Evolutionary conservation across 2,888 invertebrate genomes (phyloP).

Genomic region (Crepidodera aurea): DNA sequence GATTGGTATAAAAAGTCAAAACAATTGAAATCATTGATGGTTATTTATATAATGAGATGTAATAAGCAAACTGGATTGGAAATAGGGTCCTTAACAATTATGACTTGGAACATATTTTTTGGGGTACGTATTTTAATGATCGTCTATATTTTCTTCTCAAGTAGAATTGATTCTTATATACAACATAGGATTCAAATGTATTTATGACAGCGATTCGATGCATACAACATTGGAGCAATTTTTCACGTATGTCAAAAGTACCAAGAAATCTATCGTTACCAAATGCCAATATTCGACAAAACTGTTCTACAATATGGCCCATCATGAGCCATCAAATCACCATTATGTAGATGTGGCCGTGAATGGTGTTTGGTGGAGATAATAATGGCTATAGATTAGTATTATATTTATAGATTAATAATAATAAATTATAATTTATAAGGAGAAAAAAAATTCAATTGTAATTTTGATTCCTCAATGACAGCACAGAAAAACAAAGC

Average conservation of each 20-base stretch:
- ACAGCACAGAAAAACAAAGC: no score
- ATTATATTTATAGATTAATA: no score
- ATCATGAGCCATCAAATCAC: no score
- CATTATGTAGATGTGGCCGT: no score
- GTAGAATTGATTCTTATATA: no score
- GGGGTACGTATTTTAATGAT: slow-evolving; percentile 3
- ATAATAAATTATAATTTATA: neutral
- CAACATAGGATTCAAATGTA: no score
- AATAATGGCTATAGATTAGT: no score
- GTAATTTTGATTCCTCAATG: neutral
- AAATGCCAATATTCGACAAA: neutral
- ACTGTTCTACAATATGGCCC: neutral
- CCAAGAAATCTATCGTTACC: neutral
- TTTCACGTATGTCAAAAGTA: neutral
- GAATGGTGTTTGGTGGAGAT: no score
- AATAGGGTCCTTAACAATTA: slow-evolving; percentile 7
- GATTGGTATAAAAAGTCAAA: slow-evolving; percentile 11
- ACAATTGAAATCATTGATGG: neutral
- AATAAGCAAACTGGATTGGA: slow-evolving; percentile 9
- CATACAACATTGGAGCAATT: neutral
- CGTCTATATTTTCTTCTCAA: no score
- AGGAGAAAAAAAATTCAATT: neutral
- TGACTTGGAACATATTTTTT: slow-evolving; percentile 18
- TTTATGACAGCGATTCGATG: neutral
- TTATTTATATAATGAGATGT: slow-evolving; percentile 10